Evolutionary conservation across 2,888 invertebrate species (phyloP).

Genomic region (Galerucella pusilla): DNA sequence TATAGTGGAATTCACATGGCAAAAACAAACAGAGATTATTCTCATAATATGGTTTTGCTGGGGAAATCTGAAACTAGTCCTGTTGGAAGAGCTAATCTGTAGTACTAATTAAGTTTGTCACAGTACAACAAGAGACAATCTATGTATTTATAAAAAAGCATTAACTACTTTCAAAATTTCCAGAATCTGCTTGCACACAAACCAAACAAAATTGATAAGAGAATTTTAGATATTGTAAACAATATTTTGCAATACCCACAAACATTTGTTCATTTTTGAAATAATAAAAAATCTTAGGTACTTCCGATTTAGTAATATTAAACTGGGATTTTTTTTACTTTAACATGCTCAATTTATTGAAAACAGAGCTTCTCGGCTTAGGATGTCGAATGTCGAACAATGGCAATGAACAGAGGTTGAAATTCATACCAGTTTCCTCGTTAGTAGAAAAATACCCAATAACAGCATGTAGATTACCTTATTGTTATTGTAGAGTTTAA

Average conservation of each 20-base stretch:
- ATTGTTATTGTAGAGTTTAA: conserved; percentile 4
- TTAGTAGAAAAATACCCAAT: background rate
- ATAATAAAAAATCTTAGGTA: background rate
- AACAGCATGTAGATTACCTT: conserved; percentile 3
- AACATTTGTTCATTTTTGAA: background rate
- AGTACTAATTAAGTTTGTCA: no score
- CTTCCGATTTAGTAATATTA: background rate
- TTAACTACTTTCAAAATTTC: background rate
- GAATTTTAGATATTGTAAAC: background rate
- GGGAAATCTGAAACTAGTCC: no score
- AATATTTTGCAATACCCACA: background rate
- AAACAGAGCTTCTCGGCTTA: no score
- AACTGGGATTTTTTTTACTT: background rate
- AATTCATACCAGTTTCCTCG: background rate
- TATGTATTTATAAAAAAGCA: no score
- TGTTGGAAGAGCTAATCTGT: no score
- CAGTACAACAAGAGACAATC: no score
- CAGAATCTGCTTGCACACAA: background rate
- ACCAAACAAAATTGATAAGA: background rate
- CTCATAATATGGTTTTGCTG: no score
- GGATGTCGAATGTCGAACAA: background rate
- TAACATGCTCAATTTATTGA: background rate
- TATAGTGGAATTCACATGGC: no score
- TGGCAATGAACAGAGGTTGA: background rate
- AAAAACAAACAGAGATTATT: no score